These are phyloP conservation scores for Cydia pomonella DNA, from an alignment of 1,140 invertebrate genomes.

Conservation along the genomic window DNA sequence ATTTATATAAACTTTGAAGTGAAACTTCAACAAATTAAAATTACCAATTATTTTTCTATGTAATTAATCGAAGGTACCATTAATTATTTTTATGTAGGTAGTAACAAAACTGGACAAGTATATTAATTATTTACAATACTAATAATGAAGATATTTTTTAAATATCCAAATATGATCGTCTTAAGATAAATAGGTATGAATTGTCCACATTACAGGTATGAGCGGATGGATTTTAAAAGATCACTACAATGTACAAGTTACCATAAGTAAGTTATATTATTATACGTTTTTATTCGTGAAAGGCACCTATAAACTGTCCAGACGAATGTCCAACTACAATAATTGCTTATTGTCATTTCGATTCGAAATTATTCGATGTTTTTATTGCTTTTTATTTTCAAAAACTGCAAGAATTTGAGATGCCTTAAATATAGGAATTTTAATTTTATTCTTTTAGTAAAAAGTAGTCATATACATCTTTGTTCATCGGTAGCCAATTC, in stretches of 20 bases:
- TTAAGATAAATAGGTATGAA: slow-evolving; percentile 50
- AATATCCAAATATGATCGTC: slow-evolving; percentile 54
- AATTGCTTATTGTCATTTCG: slow-evolving; percentile 58
- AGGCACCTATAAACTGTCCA: slow-evolving; percentile 78
- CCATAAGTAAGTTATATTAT: slow-evolving; percentile 54
- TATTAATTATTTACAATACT: neutral
- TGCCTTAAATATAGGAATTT: neutral
- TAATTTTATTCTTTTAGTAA: neutral
- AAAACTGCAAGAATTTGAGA: slow-evolving; percentile 24
- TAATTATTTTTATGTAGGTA: neutral
- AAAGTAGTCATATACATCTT: neutral
- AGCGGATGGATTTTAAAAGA: slow-evolving; percentile 72
- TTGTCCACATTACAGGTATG: slow-evolving; percentile 45
- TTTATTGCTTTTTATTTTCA: neutral
- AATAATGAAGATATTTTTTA: slow-evolving; percentile 35
- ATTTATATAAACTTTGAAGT: too few species aligned
- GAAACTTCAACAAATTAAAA: too few species aligned
- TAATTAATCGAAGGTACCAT: neutral
- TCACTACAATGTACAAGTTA: slow-evolving; percentile 68
- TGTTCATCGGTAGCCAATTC: too few species aligned
- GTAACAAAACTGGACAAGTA: neutral
- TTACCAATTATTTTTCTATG: too few species aligned
- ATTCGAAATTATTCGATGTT: slow-evolving; percentile 44
- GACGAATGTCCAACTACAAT: slow-evolving; percentile 64
- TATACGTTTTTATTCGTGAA: slow-evolving; percentile 68